These are phyloP conservation scores for Thymelicus acteon DNA, from an alignment of 2,888 invertebrate species.

Conservation along the genomic window DNA sequence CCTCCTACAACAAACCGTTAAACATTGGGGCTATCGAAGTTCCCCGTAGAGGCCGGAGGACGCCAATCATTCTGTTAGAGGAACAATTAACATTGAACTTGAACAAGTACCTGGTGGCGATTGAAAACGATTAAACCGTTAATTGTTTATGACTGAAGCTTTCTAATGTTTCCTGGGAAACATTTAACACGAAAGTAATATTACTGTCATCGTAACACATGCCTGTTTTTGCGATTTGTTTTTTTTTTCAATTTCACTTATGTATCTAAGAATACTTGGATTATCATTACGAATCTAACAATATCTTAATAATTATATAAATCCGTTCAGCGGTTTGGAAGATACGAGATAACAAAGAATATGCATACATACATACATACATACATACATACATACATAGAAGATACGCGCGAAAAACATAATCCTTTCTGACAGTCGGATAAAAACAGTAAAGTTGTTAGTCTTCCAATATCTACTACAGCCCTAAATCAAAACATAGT, in stretches of 20 bases:
- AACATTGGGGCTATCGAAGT: constrained; percentile 3
- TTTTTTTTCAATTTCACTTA: too few relatives aligned
- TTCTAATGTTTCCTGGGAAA: constrained; percentile 5
- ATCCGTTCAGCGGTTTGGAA: too few relatives aligned
- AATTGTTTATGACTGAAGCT: background rate
- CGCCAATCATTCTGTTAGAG: constrained; percentile 29
- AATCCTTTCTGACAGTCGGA: too few relatives aligned
- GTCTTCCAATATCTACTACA: background rate
- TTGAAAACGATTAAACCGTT: constrained; percentile 10
- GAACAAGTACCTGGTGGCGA: constrained; percentile 23
- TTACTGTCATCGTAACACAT: too few relatives aligned
- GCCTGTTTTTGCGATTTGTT: too few relatives aligned
- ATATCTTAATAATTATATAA: too few relatives aligned
- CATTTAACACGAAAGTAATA: background rate
- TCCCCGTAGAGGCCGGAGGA: constrained; percentile 5
- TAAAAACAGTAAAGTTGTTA: background rate
- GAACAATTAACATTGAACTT: constrained; percentile 35
- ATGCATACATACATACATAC: too few relatives aligned
- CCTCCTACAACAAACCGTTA: background rate
- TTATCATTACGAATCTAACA: too few relatives aligned
- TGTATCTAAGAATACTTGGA: too few relatives aligned
- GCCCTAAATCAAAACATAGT: background rate
- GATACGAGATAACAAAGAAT: too few relatives aligned
- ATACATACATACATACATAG: too few relatives aligned
- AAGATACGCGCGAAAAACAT: too few relatives aligned